phyloP scores from a whole-genome alignment of 1,140 invertebrate genomes.

The Drosophila saltans region DNA sequence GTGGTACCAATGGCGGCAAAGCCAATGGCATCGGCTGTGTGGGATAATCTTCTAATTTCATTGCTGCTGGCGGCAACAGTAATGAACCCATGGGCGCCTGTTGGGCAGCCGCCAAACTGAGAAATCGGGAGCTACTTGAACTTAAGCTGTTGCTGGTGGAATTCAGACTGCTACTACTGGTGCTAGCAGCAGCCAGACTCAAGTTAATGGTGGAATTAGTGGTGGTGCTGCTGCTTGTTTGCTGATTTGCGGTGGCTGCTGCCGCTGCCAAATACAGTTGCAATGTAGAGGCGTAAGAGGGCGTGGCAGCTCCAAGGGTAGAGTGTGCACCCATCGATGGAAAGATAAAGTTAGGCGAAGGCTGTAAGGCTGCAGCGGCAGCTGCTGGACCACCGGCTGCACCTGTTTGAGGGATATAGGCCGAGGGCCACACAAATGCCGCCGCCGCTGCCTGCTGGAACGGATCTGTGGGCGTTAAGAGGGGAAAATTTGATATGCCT shows the following conservation, averaged over 20 bases:
- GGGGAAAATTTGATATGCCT: slow-evolving; percentile 82
- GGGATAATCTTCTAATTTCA: slow-evolving; percentile 73
- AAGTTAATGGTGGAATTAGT: slow-evolving; percentile 75
- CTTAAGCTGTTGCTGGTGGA: slow-evolving; percentile 55
- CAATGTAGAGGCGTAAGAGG: slow-evolving; percentile 84
- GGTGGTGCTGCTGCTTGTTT: slow-evolving; percentile 68
- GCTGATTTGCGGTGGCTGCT: slow-evolving; percentile 74
- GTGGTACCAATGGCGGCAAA: slow-evolving; percentile 48
- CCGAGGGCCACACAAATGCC: slow-evolving; percentile 78
- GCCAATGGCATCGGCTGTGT: slow-evolving; percentile 49
- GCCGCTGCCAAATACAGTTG: slow-evolving; percentile 85
- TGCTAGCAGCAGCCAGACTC: slow-evolving; percentile 59
- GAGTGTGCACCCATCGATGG: slow-evolving; percentile 76
- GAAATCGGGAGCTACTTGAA: slow-evolving; percentile 61
- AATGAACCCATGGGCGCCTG: slow-evolving; percentile 57
- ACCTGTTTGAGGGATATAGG: slow-evolving; percentile 70
- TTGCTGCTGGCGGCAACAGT: slow-evolving; percentile 61
- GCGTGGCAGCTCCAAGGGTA: slow-evolving; percentile 71
- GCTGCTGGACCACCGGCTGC: slow-evolving; percentile 86
- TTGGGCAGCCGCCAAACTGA: slow-evolving; percentile 57
- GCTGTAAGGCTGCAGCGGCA: slow-evolving; percentile 84
- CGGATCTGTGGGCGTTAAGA: slow-evolving; percentile 86
- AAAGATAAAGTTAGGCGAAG: slow-evolving; percentile 83
- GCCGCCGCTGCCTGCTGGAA: slow-evolving; percentile 89
- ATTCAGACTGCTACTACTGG: slow-evolving; percentile 50